Evolutionary conservation across 2,888 invertebrate genomes (phyloP).

Genomic region (Tortricodes alternella): DNA sequence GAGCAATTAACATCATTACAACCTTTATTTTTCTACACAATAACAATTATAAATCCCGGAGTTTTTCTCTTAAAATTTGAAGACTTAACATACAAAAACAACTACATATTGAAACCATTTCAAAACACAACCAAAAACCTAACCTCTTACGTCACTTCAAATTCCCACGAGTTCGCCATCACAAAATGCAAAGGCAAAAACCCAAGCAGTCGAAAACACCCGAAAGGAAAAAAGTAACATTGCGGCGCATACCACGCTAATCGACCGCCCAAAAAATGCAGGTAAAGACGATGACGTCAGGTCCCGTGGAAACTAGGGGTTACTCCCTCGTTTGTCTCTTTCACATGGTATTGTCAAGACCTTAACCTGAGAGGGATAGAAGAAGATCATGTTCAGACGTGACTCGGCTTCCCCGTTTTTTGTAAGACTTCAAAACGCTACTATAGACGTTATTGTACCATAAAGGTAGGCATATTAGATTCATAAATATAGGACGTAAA

Average conservation of each 20-base stretch:
- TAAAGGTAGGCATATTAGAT: no score
- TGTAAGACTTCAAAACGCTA: not conserved
- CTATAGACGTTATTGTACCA: not conserved
- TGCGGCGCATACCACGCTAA: constrained; percentile 52
- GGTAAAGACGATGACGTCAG: constrained; percentile 8
- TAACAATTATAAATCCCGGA: no score
- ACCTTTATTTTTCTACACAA: no score
- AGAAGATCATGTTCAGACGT: not conserved
- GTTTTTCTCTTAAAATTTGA: no score
- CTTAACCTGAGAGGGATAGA: not conserved
- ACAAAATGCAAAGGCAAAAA: constrained; percentile 24
- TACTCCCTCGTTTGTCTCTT: not conserved
- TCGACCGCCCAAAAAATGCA: constrained; percentile 48
- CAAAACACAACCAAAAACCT: not conserved
- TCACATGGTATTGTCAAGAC: not conserved
- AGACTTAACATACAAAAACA: not conserved
- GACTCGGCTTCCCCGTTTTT: constrained; percentile 22
- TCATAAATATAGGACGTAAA: no score
- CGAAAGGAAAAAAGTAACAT: constrained; percentile 36
- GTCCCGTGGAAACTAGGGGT: not conserved
- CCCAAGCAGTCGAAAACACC: constrained; percentile 35
- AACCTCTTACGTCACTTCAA: constrained; percentile 11
- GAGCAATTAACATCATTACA: no score
- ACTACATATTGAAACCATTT: no score
- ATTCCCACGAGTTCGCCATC: constrained; percentile 39